phyloP scores from a whole-genome alignment of 2,888 invertebrate genomes.

The Timema cristinae region DNA sequence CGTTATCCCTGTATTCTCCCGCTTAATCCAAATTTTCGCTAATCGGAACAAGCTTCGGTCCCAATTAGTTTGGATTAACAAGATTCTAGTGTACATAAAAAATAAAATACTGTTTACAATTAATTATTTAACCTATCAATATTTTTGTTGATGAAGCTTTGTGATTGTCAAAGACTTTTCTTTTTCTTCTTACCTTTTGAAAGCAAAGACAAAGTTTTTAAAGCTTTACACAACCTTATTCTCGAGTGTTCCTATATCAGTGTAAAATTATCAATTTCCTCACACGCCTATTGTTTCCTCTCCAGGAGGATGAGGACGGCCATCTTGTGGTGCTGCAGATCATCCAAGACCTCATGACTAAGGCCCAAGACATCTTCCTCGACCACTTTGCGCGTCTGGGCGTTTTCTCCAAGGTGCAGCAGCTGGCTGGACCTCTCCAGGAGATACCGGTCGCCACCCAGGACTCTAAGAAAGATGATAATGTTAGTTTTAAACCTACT shows the following conservation, averaged over 20 bases:
- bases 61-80: too few relatives aligned
- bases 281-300: constrained; percentile 21
- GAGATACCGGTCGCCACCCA: constrained; percentile 34
- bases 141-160: too few relatives aligned
- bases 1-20: too few relatives aligned
- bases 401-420: constrained; percentile 92
- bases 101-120: too few relatives aligned
- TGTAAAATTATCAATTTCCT: constrained; percentile 13
- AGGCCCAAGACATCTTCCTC: constrained; percentile 86
- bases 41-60: too few relatives aligned
- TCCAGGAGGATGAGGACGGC: constrained; percentile 94
- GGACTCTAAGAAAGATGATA: constrained; percentile 31
- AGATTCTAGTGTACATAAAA: too few relatives aligned
- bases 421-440: constrained; percentile 61
- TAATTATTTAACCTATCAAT: too few relatives aligned
- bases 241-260: constrained; percentile 17
- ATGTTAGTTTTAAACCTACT: constrained; percentile 20
- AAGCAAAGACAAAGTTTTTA: too few relatives aligned
- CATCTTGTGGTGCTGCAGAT: constrained; percentile 90
- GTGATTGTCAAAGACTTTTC: too few relatives aligned
- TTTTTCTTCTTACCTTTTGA: too few relatives aligned
- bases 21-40: too few relatives aligned
- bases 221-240: background rate
- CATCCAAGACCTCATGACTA: constrained; percentile 91
- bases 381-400: constrained; percentile 96